Base-by-base conservation (phyloP, 2,888 invertebrate genomes). In the Gastracanthus pulcherrimus region DNA sequence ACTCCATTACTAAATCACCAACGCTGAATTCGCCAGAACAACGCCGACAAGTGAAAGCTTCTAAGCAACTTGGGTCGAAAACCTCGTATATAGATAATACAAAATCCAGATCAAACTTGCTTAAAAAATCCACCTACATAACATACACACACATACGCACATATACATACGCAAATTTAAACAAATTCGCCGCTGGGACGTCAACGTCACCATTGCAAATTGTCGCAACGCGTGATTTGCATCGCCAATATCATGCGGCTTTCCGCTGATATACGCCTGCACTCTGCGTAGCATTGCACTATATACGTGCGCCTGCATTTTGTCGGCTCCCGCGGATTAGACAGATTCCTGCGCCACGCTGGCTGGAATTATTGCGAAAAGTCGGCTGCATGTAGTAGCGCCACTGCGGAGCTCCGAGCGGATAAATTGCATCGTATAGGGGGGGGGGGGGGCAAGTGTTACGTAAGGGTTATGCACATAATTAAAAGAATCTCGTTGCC, bases 401-500 rank as follows among this genome's bases (percentile, higher is more conserved):
- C 55, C 23, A 11, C 23, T 29, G 19, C 60, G 62, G 69, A 75
- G 70, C 69, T 60, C 62, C 41, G n/a, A n/a, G 26, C 48, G 23
- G 36, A 45, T 58, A 74, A 81, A 81, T 77, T 81, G 69, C 74
- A 77, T 74, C 41, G 51, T 51, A 55, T 29, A n/a, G n/a, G 23
- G 7, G 36, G 29, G 34, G 64, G 29, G 34, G 26, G 26, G 31
- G 41, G 23, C 31, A 26, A 70, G 51, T n/a, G 45, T 81, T 81
- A 76, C 31, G 72, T 76, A 81, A 81, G 60, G 51, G 41, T 38
- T 71, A 29, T 69, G 19, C 38, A 70, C 75, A 75, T 71, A 82
- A 82, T 79, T 75, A 69, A 79, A 82, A 76, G 79, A 79, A 78
- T 78, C 75, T 70, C 70, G 64, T 75, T 82, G 70, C 78, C 75